Evolutionary conservation across 2,888 invertebrate species (phyloP).

Genomic region (Coleophora deauratella): DNA sequence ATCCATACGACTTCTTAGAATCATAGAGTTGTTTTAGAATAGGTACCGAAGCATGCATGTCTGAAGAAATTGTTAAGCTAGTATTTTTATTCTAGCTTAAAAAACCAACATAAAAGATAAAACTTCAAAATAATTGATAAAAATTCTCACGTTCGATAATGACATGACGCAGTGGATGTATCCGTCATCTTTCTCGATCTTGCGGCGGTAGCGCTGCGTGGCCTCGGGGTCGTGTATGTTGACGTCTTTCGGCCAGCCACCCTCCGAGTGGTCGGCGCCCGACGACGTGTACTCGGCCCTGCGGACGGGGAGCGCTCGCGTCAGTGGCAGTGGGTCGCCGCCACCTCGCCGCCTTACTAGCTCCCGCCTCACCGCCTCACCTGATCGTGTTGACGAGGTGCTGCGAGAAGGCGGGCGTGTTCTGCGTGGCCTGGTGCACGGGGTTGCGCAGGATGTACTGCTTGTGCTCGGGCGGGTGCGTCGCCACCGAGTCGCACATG

Average conservation of each 20-base stretch:
- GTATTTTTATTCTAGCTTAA: too few species aligned
- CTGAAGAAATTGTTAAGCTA: too few species aligned
- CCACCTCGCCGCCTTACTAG: too few species aligned
- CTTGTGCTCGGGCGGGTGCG: constrained; percentile 38
- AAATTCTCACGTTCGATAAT: constrained; percentile 24
- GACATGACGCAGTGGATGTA: constrained; percentile 79
- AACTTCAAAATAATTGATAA: too few species aligned
- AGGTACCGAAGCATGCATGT: too few species aligned
- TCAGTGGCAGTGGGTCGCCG: too few species aligned
- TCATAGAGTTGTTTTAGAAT: too few species aligned
- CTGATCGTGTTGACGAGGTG: constrained; percentile 74
- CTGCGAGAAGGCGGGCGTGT: constrained; percentile 46
- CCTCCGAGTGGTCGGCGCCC: constrained; percentile 83
- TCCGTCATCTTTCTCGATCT: constrained; percentile 85
- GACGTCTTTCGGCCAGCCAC: constrained; percentile 88
- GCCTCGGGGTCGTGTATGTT: constrained; percentile 78
- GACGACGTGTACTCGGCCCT: constrained; percentile 72
- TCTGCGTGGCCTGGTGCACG: constrained; percentile 61
- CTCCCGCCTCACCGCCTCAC: too few species aligned
- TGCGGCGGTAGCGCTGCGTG: constrained; percentile 82
- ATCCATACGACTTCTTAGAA: too few species aligned
- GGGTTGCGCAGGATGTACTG: constrained; percentile 69
- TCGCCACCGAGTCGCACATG: constrained; percentile 48
- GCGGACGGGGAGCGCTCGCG: constrained; percentile 5
- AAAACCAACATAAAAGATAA: too few species aligned